A percentile compares a stretch with the other conserved stretches of the same genome.
Evolutionary conservation across 2,113 vertebrate species (phyloP).

Genomic region (Hippoglossus stenolepis): DNA sequence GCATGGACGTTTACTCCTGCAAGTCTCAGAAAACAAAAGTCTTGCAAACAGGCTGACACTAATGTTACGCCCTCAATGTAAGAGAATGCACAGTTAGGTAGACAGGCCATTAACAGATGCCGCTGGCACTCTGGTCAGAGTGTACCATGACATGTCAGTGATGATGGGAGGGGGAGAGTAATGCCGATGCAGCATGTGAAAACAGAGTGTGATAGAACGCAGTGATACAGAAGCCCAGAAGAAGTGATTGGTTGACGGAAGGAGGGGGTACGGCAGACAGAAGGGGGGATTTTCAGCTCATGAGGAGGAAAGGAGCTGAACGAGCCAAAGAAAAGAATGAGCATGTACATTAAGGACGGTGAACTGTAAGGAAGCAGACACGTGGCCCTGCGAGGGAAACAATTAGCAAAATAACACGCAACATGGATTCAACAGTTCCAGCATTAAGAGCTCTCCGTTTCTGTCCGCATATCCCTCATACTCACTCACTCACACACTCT

Average conservation of each 20-base stretch:
- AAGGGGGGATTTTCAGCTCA: conserved; percentile 12
- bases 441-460: not conserved
- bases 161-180: not conserved
- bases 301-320: not conserved
- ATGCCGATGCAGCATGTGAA: conserved; percentile 1
- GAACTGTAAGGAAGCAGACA: conserved; percentile 5
- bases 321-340: not conserved
- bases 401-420: conserved; percentile 7
- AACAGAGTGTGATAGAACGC: conserved; percentile 6
- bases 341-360: not conserved
- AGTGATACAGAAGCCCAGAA: not conserved
- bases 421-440: not conserved
- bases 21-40: not conserved
- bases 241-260: conserved; percentile 7
- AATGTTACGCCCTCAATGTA: not conserved
- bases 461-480: conserved; percentile 9
- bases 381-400: not conserved
- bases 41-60: not conserved
- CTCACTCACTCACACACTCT: conserved; percentile 33
- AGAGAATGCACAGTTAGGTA: not conserved
- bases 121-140: not conserved
- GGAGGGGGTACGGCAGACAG: not conserved
- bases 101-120: not conserved
- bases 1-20: not conserved
- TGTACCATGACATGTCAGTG: conserved; percentile 9